A percentile compares a stretch with the other conserved stretches of the same genome.
These are phyloP conservation scores for Oxygymnocypris stewartii DNA, from an alignment of 2,113 vertebrate genomes.

Conservation along the genomic window DNA sequence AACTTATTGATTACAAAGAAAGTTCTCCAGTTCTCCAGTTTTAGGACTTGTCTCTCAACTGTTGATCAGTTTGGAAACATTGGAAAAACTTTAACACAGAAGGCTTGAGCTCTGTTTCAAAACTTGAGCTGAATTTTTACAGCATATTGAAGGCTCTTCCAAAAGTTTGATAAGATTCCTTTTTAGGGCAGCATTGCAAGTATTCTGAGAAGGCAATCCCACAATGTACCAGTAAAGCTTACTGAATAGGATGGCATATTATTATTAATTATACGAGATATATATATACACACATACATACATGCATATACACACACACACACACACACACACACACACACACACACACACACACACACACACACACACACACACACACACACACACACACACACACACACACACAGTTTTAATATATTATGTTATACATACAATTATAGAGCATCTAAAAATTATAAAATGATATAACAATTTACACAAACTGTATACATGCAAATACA, in stretches of 20 bases:
- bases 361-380: no score
- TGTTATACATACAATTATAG: no score
- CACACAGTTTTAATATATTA: no score
- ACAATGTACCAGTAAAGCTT: not conserved
- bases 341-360: no score
- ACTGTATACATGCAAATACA: no score
- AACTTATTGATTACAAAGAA: not conserved
- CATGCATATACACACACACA: no score
- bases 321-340: no score
- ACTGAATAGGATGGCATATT: not conserved
- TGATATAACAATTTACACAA: no score
- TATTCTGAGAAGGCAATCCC: not conserved
- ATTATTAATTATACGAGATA: no score
- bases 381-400: no score
- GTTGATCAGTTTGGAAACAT: not conserved
- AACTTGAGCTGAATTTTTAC: not conserved
- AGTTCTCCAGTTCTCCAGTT: not conserved
- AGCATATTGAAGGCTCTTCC: not conserved
- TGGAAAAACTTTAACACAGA: slow-evolving; percentile 7
- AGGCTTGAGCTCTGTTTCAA: not conserved
- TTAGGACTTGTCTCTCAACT: not conserved
- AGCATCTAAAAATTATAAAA: no score
- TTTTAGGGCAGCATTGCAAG: not conserved
- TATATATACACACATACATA: no score
- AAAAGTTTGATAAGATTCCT: not conserved